Base-by-base conservation (phyloP, 2,797 vertebrate genomes). In the Emydoidea blandingii region DNA sequence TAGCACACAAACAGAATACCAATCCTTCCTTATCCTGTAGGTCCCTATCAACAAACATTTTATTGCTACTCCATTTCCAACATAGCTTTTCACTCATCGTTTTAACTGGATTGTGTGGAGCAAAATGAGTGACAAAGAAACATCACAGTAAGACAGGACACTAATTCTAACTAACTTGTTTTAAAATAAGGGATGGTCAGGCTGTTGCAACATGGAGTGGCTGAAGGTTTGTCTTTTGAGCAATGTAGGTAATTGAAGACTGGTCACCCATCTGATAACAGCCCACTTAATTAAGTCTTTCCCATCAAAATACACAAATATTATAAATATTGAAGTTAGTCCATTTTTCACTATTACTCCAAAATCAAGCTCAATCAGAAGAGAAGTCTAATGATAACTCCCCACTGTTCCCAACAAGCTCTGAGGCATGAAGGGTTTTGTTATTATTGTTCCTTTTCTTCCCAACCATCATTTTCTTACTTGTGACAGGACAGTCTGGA, bases 1-100 rank as follows among this genome's bases (percentile, higher is more conserved):
- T 14, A 25, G 72, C 37, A 88, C 23, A 83, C 3, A 88, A 93
- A 91, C 54, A 86, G 57, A 92, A 88, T 37, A 84, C 27, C 83
- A 93, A 89, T 92, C 62, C 83, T 92, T 86, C 23, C 81, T 88
- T 94, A 89, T 54, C 80, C n/a, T 81, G 44, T 76, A 65, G 59
- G 84, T 79, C 47, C 90, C 44, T 85, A 49, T 90, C 81, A 86
- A 85, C 47, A 81, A 8, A 74, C 82, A 57, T 79, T 78, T 59
- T 88, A 49, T 94, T 89, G 44, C 34, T 86, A 27, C 8, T 83
- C 53, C 37, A n/a, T 79, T n/a, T 23, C 41, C 79, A 53, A 3
- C 41, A 81, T 1, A 84, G 41, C 37, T 56, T 83, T 86, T 84
- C 78, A 86, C 56, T 92, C 57, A 86, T 92, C 49, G 5, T 82